Percentiles rank a stretch among this genome's conserved stretches.
phyloP scores from a whole-genome alignment of 2,797 vertebrate species.

The Phataginus tetradactyla region DNA sequence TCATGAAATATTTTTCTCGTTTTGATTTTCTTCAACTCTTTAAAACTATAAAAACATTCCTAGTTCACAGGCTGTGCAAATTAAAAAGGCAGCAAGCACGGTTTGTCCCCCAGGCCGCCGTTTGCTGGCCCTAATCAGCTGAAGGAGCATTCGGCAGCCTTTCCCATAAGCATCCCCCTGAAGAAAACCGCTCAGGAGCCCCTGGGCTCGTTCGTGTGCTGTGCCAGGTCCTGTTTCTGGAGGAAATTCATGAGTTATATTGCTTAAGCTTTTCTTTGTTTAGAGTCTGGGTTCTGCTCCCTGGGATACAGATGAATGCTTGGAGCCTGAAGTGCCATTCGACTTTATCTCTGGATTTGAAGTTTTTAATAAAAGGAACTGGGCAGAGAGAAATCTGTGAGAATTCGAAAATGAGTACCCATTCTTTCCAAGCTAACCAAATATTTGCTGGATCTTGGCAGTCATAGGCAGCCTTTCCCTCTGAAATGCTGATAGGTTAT shows the following conservation, averaged over 20 bases:
- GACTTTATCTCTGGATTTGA: constrained; percentile 74
- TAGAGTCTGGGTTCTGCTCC: constrained; percentile 70
- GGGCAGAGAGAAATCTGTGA: constrained; percentile 69
- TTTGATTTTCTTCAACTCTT: neutral
- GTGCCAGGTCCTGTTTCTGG: neutral
- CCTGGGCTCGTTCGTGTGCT: neutral
- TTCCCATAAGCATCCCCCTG: neutral
- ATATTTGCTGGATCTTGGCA: constrained; percentile 79
- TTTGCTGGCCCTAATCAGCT: neutral
- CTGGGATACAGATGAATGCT: constrained; percentile 70
- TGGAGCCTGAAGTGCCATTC: constrained; percentile 54
- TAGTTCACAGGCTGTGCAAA: neutral
- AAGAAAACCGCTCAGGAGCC: neutral
- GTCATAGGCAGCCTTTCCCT: constrained; percentile 54
- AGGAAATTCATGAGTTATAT: constrained; percentile 63
- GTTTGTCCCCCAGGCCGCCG: neutral
- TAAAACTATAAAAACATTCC: neutral
- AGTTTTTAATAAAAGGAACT: constrained; percentile 78
- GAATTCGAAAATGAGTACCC: constrained; percentile 73
- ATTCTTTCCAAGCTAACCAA: constrained; percentile 80
- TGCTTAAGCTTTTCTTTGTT: constrained; percentile 75
- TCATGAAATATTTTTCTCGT: constrained; percentile 28
- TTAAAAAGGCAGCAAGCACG: neutral
- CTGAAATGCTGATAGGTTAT: constrained; percentile 52
- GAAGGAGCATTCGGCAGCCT: neutral